Conservation (phyloP, 2,888 invertebrate genomes). For the Buathra laborator region DNA sequence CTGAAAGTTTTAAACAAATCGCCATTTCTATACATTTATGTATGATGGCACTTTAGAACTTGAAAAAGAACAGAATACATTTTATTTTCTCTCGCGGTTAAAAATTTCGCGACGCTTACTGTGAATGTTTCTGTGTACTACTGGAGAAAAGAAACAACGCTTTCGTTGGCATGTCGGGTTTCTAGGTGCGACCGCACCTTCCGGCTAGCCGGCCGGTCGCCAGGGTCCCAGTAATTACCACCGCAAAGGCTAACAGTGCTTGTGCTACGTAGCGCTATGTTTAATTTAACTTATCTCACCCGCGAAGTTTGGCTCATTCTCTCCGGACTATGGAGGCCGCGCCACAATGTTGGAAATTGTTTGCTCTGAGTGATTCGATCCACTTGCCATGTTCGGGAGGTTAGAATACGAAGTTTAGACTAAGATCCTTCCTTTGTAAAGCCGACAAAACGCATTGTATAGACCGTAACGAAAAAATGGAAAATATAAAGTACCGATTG, state of each 20-base stretch:
- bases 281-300: constrained; percentile 60
- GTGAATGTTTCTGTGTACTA: not conserved
- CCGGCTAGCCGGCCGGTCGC: not conserved
- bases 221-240: constrained; percentile 47
- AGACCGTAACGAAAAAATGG: not conserved
- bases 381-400: not conserved
- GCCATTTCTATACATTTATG: too few species aligned
- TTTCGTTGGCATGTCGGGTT: not conserved
- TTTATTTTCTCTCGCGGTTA: not conserved
- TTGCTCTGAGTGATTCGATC: constrained; percentile 31
- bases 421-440: too few species aligned
- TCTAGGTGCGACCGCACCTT: not conserved
- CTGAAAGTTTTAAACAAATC: too few species aligned
- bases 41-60: too few species aligned
- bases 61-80: not conserved
- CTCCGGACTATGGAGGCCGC: constrained; percentile 6
- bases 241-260: constrained; percentile 30
- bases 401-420: too few species aligned
- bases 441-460: not conserved
- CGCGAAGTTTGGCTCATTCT: constrained; percentile 13
- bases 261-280: constrained; percentile 36
- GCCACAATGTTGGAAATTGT: constrained; percentile 60
- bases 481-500: too few species aligned
- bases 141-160: not conserved
- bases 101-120: not conserved